Base-by-base conservation (phyloP, 2,888 invertebrate genomes). In the Andrena praecox region DNA sequence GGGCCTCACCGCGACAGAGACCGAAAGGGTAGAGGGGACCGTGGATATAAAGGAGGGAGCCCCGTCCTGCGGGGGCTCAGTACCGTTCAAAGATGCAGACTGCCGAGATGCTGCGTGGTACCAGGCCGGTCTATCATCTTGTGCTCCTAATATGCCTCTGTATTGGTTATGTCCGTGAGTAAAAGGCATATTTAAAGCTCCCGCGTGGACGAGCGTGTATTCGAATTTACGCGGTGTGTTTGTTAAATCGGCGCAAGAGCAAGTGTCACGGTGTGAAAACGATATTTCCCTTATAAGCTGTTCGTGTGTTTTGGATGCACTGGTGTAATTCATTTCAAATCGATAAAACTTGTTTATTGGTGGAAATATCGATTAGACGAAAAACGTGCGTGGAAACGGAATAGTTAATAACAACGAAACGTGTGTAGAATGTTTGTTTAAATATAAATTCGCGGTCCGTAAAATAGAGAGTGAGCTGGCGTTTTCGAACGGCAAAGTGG, bases 51-150 rank as follows among this genome's bases (percentile, higher is more conserved):
- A 93, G 92, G 91, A 91, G 93, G 90, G 92, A 91, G 92, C 89
- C 91, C 91, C 86, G 88, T 90, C 90, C 91, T 90, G 91, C 89
- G 88, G 92, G 90, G 92, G 91, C 92, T 93, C 93, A 93, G 93
- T 93, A 91, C 92, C 91, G 92, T 91, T 92, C 91, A 92, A 93
- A 93, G 93, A 93, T 93, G 92, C 92, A 90, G 90, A 85, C 90
- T 88, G 91, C 89, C 86, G 91, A 91, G 92, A 93, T 92, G 93
- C 91, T 92, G 91, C 89, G 91, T 89, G 90, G 87, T 89, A 90
- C 91, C 89, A 91, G 92, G 91, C 86, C 89, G 90, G 84, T 88
- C 84, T 87, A 75, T 76, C 81, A 88, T 83, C 81, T 91, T 85
- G 87, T 84, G 84, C 84, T 91, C 79, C 90, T 93, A 85, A 85